phyloP scores from a whole-genome alignment of 2,797 vertebrate genomes.

The Brachyalestes nurse region DNA sequence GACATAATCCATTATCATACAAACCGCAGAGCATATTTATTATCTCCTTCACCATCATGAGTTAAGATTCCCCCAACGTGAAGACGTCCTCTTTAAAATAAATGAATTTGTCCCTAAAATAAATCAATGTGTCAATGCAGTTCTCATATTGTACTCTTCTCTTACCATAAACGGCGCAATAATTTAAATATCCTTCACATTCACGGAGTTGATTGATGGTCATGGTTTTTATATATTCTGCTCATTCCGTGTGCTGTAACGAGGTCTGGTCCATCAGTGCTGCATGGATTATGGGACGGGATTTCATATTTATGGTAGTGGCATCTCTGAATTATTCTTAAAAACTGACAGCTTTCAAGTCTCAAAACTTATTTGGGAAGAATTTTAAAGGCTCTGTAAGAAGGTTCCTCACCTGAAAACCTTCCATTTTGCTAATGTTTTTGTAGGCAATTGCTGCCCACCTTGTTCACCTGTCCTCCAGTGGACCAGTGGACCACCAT shows the following conservation, averaged over 20 bases:
- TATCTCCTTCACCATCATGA: neutral
- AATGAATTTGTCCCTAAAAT: constrained; percentile 34
- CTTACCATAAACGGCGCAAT: constrained; percentile 24
- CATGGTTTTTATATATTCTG: constrained; percentile 24
- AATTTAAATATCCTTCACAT: constrained; percentile 35
- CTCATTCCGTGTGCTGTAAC: constrained; percentile 21
- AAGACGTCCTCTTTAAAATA: constrained; percentile 7
- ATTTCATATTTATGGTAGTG: constrained; percentile 3
- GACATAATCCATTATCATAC: constrained; percentile 1
- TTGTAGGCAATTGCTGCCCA: no score
- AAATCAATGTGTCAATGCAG: constrained; percentile 31
- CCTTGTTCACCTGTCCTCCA: no score
- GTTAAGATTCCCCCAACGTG: neutral
- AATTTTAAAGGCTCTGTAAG: neutral
- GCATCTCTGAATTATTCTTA: constrained; percentile 16
- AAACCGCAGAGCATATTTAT: neutral
- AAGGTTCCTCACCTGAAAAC: neutral
- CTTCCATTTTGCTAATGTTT: constrained; percentile 11
- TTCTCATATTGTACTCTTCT: constrained; percentile 6
- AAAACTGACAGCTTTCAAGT: constrained; percentile 3
- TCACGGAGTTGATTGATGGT: constrained; percentile 32
- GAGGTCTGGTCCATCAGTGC: neutral
- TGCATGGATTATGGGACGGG: constrained; percentile 8
- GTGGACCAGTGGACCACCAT: no score
- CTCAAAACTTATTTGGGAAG: neutral